Evolutionary conservation across 2,797 vertebrate genomes (phyloP).

Genomic region (Chelonia mydas): DNA sequence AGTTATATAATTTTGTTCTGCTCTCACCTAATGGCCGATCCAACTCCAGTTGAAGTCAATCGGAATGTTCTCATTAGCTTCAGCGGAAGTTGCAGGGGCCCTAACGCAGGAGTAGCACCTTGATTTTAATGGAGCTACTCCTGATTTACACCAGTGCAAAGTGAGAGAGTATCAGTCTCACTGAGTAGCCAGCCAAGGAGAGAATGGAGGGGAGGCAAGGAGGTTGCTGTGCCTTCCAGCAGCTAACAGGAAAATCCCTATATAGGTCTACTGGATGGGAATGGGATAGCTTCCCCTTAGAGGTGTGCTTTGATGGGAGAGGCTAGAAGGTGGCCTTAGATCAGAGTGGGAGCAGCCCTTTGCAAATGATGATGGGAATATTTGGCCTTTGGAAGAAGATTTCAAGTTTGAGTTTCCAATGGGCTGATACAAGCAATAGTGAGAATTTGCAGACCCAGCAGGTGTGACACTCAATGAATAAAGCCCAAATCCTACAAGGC

Average conservation of each 20-base stretch:
- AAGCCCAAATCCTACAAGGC: neutral
- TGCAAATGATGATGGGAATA: neutral
- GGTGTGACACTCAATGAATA: neutral
- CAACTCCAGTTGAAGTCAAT: neutral
- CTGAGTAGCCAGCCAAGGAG: neutral
- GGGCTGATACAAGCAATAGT: neutral
- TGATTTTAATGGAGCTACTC: neutral
- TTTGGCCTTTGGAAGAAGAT: neutral
- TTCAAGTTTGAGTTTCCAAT: neutral
- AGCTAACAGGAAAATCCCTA: neutral
- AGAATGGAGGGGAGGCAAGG: neutral
- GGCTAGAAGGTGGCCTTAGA: neutral
- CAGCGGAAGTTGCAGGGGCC: neutral
- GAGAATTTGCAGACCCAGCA: neutral
- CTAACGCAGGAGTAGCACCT: neutral
- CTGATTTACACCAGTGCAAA: neutral
- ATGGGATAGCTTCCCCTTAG: rapidly evolving
- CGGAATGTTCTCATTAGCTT: neutral
- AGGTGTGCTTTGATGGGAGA: neutral
- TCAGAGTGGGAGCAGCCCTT: neutral
- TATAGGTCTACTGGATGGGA: neutral
- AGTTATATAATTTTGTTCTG: neutral
- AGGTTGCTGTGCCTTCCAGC: neutral
- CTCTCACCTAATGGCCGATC: rapidly evolving
- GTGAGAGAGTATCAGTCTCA: neutral